phyloP scores from a whole-genome alignment of 2,113 vertebrate genomes.

The Mellivora capensis region DNA sequence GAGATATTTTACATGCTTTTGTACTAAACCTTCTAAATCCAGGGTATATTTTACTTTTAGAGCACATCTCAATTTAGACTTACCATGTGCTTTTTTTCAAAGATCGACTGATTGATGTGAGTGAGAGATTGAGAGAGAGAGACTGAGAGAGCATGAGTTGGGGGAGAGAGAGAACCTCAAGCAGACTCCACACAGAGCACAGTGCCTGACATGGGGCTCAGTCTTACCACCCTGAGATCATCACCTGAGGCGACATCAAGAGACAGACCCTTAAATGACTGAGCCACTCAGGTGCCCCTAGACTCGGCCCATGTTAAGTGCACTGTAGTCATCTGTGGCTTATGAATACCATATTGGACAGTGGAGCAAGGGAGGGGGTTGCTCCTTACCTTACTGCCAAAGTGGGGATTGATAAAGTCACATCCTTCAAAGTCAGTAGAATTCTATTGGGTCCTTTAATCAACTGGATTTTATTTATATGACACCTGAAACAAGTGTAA shows the following conservation, averaged over 20 bases:
- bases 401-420: constrained; percentile 91
- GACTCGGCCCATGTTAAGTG: neutral
- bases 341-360: neutral
- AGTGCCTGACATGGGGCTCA: neutral
- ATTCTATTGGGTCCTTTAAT: constrained; percentile 91
- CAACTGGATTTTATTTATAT: constrained; percentile 89
- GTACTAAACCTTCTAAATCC: neutral
- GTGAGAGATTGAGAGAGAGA: neutral
- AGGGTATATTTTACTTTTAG: neutral
- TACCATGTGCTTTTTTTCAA: neutral
- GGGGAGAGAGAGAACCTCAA: neutral
- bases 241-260: neutral
- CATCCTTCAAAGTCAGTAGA: constrained; percentile 89
- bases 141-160: neutral
- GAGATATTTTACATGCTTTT: neutral
- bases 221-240: neutral
- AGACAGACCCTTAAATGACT: neutral
- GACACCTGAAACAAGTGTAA: constrained; percentile 79
- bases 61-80: neutral
- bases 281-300: neutral
- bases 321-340: neutral
- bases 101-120: neutral
- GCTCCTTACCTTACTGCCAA: constrained; percentile 86
- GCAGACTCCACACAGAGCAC: neutral
- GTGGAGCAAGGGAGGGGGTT: neutral